Evolutionary conservation across 2,113 vertebrate species (phyloP), one percentile per base, ranked within the genome.

Genomic region (Bagarius yarrelli): DNA sequence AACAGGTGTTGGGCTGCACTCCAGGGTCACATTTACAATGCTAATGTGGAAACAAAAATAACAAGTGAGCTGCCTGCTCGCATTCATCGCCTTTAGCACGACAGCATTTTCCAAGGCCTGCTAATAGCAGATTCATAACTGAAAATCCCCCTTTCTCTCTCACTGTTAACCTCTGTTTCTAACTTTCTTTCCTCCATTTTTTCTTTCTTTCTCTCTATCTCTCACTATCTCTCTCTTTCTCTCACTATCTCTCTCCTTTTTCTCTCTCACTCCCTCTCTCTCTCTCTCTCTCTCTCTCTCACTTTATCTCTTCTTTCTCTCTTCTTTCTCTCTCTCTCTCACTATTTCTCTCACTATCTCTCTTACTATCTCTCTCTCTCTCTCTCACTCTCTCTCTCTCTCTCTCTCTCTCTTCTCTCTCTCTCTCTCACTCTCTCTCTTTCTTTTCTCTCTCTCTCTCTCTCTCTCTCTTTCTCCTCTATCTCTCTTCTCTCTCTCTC

Each of bases 61-160:
- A 21, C 71, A 88, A 16, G 40, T 64, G 32, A 69, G 40, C 50
- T 66, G 71, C 56, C 77, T 25, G 34, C 59, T 85, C 85, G 64
- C 81, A 40, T 36, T 21, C n/a, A 64, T n/a, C 83, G 63, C 81
- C 60, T 67, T 76, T 86, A 79, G 79, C 79, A 79, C 76, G 78
- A 79, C 85, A 88, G 88, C 81, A 88, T 81, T 76, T 82, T n/a
- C 75, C 82, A 32, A 71, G 64, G 85, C 79, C 81, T 57, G 34
- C 30, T 88, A 89, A 89, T 85, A 83, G 74, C 67, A 73, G 81
- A 91, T 89, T 86, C 87, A 88, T 91, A 91, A 90, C 84, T 83
- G 85, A 91, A 88, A 83, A 76, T 85, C 76, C n/a, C 34, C 85
- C 73, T n/a, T 12, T 21, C n/a, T 8, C 5, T 18, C 30, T 18